phyloP scores from a whole-genome alignment of 2,888 invertebrate species.

The Gastrophysa polygoni region DNA sequence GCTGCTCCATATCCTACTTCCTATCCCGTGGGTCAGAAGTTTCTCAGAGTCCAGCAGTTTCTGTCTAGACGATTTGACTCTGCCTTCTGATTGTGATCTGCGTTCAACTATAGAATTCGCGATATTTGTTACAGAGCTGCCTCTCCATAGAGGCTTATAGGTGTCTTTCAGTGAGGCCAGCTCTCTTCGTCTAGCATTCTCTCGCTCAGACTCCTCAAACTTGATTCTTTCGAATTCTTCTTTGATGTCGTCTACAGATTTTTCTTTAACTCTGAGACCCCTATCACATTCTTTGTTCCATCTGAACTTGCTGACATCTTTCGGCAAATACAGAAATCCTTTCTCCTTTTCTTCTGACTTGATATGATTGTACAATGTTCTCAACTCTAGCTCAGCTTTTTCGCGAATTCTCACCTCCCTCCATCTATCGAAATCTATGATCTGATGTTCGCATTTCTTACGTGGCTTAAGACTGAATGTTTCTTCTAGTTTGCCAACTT shows the following conservation, averaged over 20 bases:
- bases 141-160: constrained; percentile 84
- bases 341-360: constrained; percentile 80
- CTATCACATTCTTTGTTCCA: constrained; percentile 80
- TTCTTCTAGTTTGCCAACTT: constrained; percentile 81
- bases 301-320: constrained; percentile 72
- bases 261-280: constrained; percentile 80
- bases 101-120: constrained; percentile 73
- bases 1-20: constrained; percentile 81
- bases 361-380: constrained; percentile 75
- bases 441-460: constrained; percentile 76
- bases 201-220: constrained; percentile 59
- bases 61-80: constrained; percentile 43
- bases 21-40: constrained; percentile 65
- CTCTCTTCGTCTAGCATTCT: constrained; percentile 58
- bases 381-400: constrained; percentile 81
- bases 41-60: constrained; percentile 48
- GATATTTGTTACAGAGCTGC: constrained; percentile 80
- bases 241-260: constrained; percentile 85
- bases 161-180: constrained; percentile 65
- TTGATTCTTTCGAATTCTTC: constrained; percentile 74
- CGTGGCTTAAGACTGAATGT: constrained; percentile 77
- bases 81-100: constrained; percentile 60
- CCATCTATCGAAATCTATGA: constrained; percentile 88
- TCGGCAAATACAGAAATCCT: constrained; percentile 81
- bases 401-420: constrained; percentile 78